Evolutionary conservation across 2,113 vertebrate genomes (phyloP).

Genomic region (Alligator sinensis): DNA sequence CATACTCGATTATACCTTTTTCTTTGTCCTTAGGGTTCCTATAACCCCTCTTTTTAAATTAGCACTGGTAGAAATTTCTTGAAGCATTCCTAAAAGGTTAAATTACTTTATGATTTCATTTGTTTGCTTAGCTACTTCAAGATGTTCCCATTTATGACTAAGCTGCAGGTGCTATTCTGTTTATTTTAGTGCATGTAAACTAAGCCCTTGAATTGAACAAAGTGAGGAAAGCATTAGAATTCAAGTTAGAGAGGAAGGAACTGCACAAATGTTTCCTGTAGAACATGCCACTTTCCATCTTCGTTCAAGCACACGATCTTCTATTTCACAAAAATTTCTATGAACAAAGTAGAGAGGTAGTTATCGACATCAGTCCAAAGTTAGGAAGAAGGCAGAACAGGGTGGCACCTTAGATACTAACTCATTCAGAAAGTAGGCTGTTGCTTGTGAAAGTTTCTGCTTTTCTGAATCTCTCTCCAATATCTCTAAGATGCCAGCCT

Average conservation of each 20-base stretch:
- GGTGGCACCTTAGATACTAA: too few species aligned
- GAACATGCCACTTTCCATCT: not conserved
- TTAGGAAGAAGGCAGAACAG: too few species aligned
- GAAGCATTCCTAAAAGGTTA: slow-evolving; percentile 32
- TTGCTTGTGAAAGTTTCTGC: too few species aligned
- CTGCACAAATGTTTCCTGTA: slow-evolving; percentile 37
- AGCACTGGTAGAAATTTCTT: not conserved
- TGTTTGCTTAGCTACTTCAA: slow-evolving; percentile 37
- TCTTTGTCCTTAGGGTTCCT: not conserved
- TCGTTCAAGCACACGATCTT: not conserved
- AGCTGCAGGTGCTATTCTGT: slow-evolving; percentile 71
- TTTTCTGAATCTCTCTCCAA: too few species aligned
- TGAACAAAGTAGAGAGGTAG: not conserved
- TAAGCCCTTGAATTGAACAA: slow-evolving; percentile 67
- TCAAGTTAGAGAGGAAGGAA: slow-evolving; percentile 68
- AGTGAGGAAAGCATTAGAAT: slow-evolving; percentile 72
- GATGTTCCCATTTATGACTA: slow-evolving; percentile 57
- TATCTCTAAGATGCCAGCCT: too few species aligned
- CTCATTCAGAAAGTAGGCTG: too few species aligned
- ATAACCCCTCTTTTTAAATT: not conserved
- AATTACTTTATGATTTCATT: slow-evolving; percentile 45
- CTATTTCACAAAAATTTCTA: not conserved
- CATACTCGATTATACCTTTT: not conserved
- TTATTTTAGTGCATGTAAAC: slow-evolving; percentile 58
- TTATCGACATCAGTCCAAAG: too few species aligned